Evolutionary conservation across 2,888 invertebrate genomes (phyloP).

Genomic region (Agonopterix arenella): DNA sequence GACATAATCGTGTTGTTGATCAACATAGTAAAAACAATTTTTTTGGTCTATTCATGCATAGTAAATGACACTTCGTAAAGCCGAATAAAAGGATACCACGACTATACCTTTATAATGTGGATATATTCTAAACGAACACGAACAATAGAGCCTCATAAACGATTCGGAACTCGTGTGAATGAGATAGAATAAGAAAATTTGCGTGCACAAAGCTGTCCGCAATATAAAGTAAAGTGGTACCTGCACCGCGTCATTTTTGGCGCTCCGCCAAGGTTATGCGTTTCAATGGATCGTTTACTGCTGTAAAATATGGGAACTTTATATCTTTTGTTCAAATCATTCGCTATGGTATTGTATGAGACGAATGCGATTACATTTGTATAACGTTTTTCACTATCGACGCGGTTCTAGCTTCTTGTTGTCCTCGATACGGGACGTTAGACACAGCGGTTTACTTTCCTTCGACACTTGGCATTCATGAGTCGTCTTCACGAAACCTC

Average conservation of each 20-base stretch:
- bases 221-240: conserved; percentile 19
- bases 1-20: conserved; percentile 1
- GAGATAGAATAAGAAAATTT: conserved; percentile 15
- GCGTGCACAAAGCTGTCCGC: conserved; percentile 15
- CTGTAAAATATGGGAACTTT: conserved; percentile 21
- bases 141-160: not conserved
- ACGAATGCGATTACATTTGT: conserved; percentile 19
- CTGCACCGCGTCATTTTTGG: conserved; percentile 43
- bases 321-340: conserved; percentile 30
- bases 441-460: conserved; percentile 20
- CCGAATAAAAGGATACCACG: too few species aligned
- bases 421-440: conserved; percentile 11
- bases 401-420: conserved; percentile 11
- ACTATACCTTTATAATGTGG: not conserved
- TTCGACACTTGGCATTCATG: conserved; percentile 23
- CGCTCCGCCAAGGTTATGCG: conserved; percentile 48
- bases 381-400: not conserved
- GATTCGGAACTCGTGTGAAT: conserved; percentile 1
- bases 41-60: not conserved
- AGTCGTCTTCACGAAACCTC: conserved; percentile 24
- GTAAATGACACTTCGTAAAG: too few species aligned
- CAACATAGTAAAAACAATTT: conserved; percentile 2
- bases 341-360: conserved; percentile 18
- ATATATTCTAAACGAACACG: not conserved
- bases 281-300: conserved; percentile 49